phyloP scores from a whole-genome alignment of 2,888 invertebrate species.

The Drosophila yooni region DNA sequence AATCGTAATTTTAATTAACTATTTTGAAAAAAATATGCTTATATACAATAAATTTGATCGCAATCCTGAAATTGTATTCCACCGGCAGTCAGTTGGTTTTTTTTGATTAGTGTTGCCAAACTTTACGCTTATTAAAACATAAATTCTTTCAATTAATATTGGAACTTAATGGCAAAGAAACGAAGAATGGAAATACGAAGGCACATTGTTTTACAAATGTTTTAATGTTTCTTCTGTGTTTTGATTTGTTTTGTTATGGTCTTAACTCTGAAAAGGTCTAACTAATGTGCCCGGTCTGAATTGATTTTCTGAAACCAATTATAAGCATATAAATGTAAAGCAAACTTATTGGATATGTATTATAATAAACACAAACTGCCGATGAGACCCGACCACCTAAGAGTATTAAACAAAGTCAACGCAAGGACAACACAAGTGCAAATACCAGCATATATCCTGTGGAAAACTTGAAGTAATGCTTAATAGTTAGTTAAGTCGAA shows the following conservation, averaged over 20 bases:
- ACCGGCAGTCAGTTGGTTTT: background rate
- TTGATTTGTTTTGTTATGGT: background rate
- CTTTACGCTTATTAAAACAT: background rate
- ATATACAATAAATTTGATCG: background rate
- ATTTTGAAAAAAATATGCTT: too few species aligned
- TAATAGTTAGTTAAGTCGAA: conserved; percentile 80
- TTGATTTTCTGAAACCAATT: background rate
- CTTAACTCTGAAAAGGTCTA: background rate
- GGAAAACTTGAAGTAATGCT: conserved; percentile 73
- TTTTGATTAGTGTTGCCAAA: background rate
- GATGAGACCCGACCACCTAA: background rate
- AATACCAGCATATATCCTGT: conserved; percentile 69
- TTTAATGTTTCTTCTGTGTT: background rate
- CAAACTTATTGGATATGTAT: background rate
- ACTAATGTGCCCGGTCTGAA: background rate
- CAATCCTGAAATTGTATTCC: background rate
- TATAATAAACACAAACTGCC: background rate
- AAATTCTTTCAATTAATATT: background rate
- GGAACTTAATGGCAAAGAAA: background rate
- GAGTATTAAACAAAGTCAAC: conserved; percentile 46
- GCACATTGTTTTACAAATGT: background rate
- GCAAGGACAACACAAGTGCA: conserved; percentile 52
- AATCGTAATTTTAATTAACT: too few species aligned
- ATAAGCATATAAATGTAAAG: background rate
- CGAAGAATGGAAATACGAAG: background rate